Percentiles rank a stretch among this genome's conserved stretches.
phyloP scores from a whole-genome alignment of 1,140 invertebrate species.

The Glomeris maerens region DNA sequence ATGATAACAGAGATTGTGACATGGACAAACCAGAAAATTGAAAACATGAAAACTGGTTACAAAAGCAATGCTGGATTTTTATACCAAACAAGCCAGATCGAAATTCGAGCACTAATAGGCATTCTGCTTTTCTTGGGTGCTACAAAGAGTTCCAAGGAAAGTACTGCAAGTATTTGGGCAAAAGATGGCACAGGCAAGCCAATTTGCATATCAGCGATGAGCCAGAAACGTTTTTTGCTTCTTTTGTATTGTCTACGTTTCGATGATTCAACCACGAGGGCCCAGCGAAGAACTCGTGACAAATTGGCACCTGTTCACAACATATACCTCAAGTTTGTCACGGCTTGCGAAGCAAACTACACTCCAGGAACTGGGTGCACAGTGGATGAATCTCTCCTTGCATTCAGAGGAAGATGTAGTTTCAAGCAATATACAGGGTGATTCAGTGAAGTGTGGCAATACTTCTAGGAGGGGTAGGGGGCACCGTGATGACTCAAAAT shows the following conservation, averaged over 20 bases:
- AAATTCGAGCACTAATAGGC: no score
- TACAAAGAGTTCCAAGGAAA: no score
- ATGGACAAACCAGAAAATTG: no score
- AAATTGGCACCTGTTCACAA: constrained; percentile 1
- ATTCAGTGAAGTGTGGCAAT: no score
- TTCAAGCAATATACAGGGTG: constrained; percentile 1
- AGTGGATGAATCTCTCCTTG: constrained; percentile 1
- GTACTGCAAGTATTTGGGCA: background rate
- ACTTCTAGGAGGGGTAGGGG: no score
- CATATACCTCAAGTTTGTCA: background rate
- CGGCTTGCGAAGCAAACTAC: constrained; percentile 1
- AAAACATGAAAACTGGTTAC: no score
- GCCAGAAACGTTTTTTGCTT: constrained; percentile 1
- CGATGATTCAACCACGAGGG: constrained; percentile 1
- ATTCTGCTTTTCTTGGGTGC: no score
- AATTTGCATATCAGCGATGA: constrained; percentile 1
- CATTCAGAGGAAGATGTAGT: background rate
- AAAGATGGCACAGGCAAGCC: background rate
- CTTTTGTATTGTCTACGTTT: constrained; percentile 1
- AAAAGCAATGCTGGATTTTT: no score
- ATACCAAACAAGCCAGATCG: no score
- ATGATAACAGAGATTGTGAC: no score
- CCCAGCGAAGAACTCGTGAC: background rate
- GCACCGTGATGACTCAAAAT: no score
- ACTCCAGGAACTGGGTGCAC: constrained; percentile 1